These are phyloP conservation scores for Apodemus sylvaticus DNA, from an alignment of 2,113 vertebrate species.

Conservation along the genomic window DNA sequence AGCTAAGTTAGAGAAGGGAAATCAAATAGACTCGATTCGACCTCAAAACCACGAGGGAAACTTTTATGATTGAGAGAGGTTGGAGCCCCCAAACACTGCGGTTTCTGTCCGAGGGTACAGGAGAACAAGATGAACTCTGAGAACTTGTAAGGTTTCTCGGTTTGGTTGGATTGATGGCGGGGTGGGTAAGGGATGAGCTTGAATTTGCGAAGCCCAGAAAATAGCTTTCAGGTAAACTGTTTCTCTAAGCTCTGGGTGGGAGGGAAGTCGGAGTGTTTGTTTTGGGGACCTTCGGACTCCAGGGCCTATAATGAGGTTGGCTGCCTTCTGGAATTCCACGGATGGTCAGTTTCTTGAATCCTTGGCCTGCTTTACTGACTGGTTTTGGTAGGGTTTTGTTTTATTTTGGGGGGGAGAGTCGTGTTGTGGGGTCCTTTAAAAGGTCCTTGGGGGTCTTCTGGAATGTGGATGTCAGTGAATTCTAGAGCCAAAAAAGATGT, in stretches of 20 bases:
- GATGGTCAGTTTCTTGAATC: background rate
- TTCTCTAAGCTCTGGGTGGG: background rate
- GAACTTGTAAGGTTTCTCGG: background rate
- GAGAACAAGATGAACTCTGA: background rate
- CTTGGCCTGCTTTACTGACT: background rate
- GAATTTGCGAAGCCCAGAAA: background rate
- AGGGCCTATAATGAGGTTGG: background rate
- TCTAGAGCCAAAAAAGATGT: background rate
- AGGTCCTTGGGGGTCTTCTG: background rate
- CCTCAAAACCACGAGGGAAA: background rate
- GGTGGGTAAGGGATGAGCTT: background rate
- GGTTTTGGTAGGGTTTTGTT: background rate
- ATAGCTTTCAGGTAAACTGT: background rate
- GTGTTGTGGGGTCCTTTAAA: background rate
- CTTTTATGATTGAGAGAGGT: background rate
- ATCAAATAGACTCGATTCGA: background rate
- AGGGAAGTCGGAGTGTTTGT: background rate
- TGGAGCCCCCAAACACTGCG: background rate
- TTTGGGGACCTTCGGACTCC: background rate
- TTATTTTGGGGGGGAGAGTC: background rate
- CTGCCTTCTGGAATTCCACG: background rate
- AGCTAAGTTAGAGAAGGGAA: background rate
- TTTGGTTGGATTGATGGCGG: background rate
- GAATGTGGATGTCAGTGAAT: background rate
- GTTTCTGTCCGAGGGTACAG: background rate